phyloP scores from a whole-genome alignment of 2,113 vertebrate species.

The Anoura caudifer region DNA sequence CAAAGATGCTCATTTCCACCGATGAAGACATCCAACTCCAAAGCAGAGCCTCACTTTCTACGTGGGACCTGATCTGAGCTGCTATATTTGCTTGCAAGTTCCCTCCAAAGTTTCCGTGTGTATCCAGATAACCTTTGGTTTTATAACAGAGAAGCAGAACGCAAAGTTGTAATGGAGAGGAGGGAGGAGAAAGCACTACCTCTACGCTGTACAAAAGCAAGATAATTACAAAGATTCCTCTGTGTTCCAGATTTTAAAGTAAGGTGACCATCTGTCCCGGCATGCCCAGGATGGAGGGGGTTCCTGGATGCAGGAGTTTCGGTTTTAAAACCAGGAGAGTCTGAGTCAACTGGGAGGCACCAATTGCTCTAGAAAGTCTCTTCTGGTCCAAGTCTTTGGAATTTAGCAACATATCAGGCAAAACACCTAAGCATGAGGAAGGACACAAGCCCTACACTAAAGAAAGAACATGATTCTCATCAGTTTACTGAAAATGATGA shows the following conservation, averaged over 20 bases:
- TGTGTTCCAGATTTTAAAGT: not conserved
- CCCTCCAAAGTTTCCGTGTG: not conserved
- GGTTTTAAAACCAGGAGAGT: not conserved
- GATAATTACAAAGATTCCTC: not conserved
- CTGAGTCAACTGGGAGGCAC: not conserved
- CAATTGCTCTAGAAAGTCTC: not conserved
- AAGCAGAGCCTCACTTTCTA: not conserved
- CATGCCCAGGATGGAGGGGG: not conserved
- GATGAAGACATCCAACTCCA: not conserved
- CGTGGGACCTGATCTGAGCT: not conserved
- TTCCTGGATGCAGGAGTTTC: not conserved
- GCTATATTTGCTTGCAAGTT: not conserved
- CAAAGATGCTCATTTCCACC: constrained; percentile 5
- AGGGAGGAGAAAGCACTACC: not conserved
- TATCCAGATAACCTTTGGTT: not conserved
- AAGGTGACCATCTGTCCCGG: not conserved
- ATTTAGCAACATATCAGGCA: not conserved
- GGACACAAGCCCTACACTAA: not conserved
- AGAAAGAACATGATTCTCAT: not conserved
- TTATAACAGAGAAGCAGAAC: constrained; percentile 18
- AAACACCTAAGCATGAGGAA: not conserved
- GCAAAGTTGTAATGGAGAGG: not conserved
- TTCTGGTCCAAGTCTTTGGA: not conserved
- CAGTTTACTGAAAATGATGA: not conserved
- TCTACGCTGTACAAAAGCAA: not conserved